These are phyloP conservation scores for Seira musarum DNA, from an alignment of 2,888 invertebrate species.

Conservation along the genomic window DNA sequence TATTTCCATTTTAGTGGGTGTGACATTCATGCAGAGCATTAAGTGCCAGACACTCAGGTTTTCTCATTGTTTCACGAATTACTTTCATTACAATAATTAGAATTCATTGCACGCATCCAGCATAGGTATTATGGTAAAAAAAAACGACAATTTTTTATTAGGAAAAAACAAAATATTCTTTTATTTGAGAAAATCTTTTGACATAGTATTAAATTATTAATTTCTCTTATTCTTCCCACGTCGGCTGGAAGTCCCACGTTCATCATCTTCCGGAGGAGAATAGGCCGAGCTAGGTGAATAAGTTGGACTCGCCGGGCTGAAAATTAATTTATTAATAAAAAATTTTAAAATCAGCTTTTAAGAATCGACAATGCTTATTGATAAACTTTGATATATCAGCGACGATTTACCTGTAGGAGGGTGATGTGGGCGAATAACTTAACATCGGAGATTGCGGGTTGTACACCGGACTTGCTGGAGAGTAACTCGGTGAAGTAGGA, in stretches of 20 bases:
- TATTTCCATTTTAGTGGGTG: too few relatives aligned
- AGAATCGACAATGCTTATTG: background rate
- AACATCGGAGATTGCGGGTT: constrained; percentile 71
- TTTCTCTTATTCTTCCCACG: too few relatives aligned
- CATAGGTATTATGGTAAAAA: too few relatives aligned
- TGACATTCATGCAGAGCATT: too few relatives aligned
- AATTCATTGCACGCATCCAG: too few relatives aligned
- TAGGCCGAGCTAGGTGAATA: constrained; percentile 79
- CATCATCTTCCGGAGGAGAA: constrained; percentile 69
- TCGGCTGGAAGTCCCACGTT: constrained; percentile 60
- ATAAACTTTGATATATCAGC: background rate
- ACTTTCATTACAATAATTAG: too few relatives aligned
- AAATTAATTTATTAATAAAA: constrained; percentile 38
- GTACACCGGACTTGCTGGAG: constrained; percentile 72
- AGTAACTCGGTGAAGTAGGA: constrained; percentile 74
- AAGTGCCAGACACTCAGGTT: too few relatives aligned
- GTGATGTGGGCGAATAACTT: constrained; percentile 76
- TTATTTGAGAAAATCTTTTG: too few relatives aligned
- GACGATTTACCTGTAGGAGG: constrained; percentile 73
- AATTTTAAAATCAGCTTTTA: background rate
- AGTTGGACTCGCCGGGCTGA: constrained; percentile 70
- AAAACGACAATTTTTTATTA: too few relatives aligned
- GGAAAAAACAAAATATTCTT: too few relatives aligned
- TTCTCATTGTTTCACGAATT: too few relatives aligned
- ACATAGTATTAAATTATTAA: too few relatives aligned